A percentile compares a stretch with the other conserved stretches of the same genome.
Conservation (phyloP, 2,797 vertebrate species). For the Anguilla marmorata region DNA sequence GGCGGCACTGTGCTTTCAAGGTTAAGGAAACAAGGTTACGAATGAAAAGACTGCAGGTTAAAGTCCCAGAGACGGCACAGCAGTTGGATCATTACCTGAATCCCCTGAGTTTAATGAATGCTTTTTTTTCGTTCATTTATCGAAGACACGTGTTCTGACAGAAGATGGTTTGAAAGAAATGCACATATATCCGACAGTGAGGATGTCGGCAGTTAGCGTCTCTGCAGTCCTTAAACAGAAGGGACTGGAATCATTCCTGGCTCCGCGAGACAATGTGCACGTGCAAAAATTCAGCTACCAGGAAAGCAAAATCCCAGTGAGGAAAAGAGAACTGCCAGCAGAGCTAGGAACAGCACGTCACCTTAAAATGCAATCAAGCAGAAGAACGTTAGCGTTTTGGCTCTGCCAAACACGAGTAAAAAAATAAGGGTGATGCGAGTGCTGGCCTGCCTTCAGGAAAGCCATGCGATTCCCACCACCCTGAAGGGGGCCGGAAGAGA, state of each 20-base stretch:
- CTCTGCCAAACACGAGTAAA: background rate
- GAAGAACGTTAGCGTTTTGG: background rate
- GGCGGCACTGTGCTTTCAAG: background rate
- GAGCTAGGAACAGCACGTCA: background rate
- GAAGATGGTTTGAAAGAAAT: background rate
- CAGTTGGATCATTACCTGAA: background rate
- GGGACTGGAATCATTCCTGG: background rate
- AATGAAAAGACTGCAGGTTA: background rate
- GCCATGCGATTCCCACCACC: background rate
- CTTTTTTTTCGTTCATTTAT: background rate
- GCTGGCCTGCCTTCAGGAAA: background rate
- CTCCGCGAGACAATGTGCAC: background rate
- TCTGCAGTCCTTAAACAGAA: background rate
- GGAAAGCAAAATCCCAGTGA: background rate
- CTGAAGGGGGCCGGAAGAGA: background rate
- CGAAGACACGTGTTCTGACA: background rate
- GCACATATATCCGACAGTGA: background rate
- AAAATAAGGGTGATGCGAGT: background rate
- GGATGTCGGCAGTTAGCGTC: background rate
- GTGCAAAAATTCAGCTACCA: background rate
- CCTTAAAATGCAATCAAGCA: background rate
- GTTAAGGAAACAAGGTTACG: background rate
- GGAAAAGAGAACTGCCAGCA: background rate
- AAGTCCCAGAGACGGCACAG: background rate
- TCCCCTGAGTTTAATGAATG: background rate